Conservation (phyloP, 1,140 invertebrate genomes). For the Brachionus asplanchnoidis region DNA sequence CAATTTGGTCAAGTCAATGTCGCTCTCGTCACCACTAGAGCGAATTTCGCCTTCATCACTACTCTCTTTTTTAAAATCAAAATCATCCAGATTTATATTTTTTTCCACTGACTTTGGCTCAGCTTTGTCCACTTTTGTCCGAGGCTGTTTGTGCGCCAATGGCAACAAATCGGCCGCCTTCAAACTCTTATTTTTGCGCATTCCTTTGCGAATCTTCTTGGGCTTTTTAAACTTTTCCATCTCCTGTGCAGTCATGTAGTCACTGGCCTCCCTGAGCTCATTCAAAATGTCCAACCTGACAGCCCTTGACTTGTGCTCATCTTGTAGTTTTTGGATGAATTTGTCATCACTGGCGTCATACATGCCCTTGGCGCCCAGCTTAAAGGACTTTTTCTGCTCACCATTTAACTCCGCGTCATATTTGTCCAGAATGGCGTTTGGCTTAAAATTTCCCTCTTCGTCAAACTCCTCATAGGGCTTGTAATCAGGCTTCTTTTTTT, state of each 20-base stretch:
- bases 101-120: neutral
- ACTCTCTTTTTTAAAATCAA: constrained; percentile 35
- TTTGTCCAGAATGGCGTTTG: constrained; percentile 59
- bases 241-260: constrained; percentile 81
- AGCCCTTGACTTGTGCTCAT: constrained; percentile 53
- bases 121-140: neutral
- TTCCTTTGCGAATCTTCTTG: constrained; percentile 68
- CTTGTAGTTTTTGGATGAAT: constrained; percentile 53
- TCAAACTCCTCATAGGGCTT: constrained; percentile 81
- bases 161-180: constrained; percentile 22
- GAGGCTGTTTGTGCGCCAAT: neutral
- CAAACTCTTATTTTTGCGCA: constrained; percentile 52
- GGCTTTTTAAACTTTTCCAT: constrained; percentile 84
- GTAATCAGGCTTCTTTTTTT: constrained; percentile 71
- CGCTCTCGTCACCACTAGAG: constrained; percentile 26
- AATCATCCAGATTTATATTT: constrained; percentile 8
- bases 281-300: constrained; percentile 43
- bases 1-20: constrained; percentile 3
- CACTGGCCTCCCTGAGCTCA: constrained; percentile 67
- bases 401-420: constrained; percentile 79
- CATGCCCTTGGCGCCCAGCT: constrained; percentile 63
- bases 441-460: constrained; percentile 42
- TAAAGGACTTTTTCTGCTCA: constrained; percentile 70
- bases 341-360: constrained; percentile 52
- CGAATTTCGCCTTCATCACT: constrained; percentile 41